These are phyloP conservation scores for Cygnus buccinator DNA, from an alignment of 2,113 vertebrate genomes.

Conservation along the genomic window DNA sequence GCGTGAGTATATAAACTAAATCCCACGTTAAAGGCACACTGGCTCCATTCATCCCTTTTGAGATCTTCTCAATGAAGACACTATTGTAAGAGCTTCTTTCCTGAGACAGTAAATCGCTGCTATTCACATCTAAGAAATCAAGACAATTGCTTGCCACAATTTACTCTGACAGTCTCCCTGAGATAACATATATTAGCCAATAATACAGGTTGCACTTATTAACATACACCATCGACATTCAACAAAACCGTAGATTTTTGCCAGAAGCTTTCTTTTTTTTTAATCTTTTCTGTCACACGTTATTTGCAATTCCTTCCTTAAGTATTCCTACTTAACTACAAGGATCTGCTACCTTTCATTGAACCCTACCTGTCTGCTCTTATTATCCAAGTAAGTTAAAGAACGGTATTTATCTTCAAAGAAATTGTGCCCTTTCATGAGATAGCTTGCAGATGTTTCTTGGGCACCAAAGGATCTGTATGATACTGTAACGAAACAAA, in stretches of 20 bases:
- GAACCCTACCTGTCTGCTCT: conserved; percentile 32
- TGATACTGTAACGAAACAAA: neutral
- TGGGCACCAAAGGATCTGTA: neutral
- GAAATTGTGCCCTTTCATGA: neutral
- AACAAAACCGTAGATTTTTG: neutral
- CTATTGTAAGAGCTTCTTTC: neutral
- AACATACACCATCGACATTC: neutral
- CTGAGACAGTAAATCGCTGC: neutral
- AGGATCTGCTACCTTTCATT: neutral
- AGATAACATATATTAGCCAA: neutral
- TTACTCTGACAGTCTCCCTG: conserved; percentile 1
- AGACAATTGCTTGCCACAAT: conserved; percentile 46
- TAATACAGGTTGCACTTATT: neutral
- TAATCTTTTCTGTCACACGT: neutral
- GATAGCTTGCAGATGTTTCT: neutral
- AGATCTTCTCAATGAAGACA: neutral
- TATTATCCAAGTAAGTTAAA: conserved; percentile 10
- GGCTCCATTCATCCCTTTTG: neutral
- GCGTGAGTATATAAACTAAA: neutral
- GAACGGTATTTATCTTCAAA: neutral
- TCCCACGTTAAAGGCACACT: neutral
- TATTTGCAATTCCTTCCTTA: neutral
- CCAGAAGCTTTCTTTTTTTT: neutral
- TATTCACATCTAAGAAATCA: neutral
- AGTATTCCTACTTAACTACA: neutral